These are phyloP conservation scores for Magallana nippona DNA, from an alignment of 2,888 invertebrate species.

Conservation along the genomic window DNA sequence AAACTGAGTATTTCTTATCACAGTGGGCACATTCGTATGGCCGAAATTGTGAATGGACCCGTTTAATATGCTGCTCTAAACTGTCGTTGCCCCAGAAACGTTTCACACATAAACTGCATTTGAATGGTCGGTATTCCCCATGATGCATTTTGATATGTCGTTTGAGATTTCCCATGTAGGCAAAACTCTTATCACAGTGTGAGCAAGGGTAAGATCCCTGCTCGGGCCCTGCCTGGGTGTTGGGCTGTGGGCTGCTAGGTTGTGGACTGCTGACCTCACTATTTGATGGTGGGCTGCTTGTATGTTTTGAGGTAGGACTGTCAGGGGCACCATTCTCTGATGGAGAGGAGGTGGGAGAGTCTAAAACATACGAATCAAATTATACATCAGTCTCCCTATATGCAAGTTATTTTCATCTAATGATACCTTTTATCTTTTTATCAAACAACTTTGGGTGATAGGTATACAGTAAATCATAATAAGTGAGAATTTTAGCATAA, in stretches of 20 bases:
- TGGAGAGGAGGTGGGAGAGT: slow-evolving; percentile 45
- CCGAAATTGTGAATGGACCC: slow-evolving; percentile 47
- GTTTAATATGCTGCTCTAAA: slow-evolving; percentile 50
- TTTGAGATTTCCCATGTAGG: slow-evolving; percentile 51
- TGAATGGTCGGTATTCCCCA: slow-evolving; percentile 51
- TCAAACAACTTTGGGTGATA: too few relatives aligned
- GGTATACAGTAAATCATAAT: too few relatives aligned
- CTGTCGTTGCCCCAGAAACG: slow-evolving; percentile 53
- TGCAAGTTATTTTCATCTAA: too few relatives aligned
- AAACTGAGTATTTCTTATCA: slow-evolving; percentile 54
- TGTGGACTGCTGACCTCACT: neutral
- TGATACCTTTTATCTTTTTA: too few relatives aligned
- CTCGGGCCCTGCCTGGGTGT: slow-evolving; percentile 43
- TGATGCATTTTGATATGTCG: slow-evolving; percentile 55
- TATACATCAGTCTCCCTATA: too few relatives aligned
- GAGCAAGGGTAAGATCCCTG: slow-evolving; percentile 52
- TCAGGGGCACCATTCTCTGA: slow-evolving; percentile 42
- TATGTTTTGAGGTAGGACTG: slow-evolving; percentile 9
- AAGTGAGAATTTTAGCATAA: too few relatives aligned
- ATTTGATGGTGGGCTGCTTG: slow-evolving; percentile 37
- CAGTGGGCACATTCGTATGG: slow-evolving; percentile 54
- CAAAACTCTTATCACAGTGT: slow-evolving; percentile 52
- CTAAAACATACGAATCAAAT: neutral
- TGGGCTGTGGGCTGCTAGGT: neutral
- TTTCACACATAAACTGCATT: slow-evolving; percentile 49